phyloP scores from a whole-genome alignment of 23 tunicate species.

The Trididemnum clinides region DNA sequence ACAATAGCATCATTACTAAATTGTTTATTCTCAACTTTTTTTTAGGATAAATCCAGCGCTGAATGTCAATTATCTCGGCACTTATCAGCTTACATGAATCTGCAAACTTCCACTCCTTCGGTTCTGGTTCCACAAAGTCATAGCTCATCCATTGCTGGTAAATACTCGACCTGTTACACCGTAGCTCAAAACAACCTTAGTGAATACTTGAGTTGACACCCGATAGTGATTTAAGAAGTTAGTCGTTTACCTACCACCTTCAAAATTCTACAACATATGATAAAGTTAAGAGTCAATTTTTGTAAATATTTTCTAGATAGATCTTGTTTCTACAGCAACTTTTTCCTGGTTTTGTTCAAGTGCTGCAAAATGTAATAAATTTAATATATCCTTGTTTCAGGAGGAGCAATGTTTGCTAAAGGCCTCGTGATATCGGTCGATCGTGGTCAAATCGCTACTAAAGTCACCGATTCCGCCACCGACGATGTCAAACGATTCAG shows the following conservation, averaged over 20 bases:
- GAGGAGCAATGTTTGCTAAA: conserved; percentile 83
- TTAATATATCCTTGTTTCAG: conserved; percentile 25
- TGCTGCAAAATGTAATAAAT: neutral
- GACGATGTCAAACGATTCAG: conserved; percentile 87
- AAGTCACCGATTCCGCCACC: conserved; percentile 65
- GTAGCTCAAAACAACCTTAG: too few species aligned
- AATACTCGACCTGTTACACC: too few species aligned
- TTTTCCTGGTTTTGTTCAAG: neutral
- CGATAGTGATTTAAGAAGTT: too few species aligned
- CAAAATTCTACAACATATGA: too few species aligned
- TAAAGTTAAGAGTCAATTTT: neutral
- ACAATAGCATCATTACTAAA: too few species aligned
- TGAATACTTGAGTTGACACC: too few species aligned
- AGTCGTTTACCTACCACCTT: too few species aligned
- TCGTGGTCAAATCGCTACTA: conserved; percentile 60
- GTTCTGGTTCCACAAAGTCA: conserved; percentile 59
- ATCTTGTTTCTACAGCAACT: too few species aligned
- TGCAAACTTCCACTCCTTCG: conserved; percentile 74
- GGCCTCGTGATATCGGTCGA: conserved; percentile 73
- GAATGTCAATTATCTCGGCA: conserved; percentile 90
- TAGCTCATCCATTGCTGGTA: too few species aligned
- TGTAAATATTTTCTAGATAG: neutral
- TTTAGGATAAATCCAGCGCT: conserved; percentile 89
- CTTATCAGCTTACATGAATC: conserved; percentile 77
- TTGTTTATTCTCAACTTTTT: too few species aligned